Base-by-base conservation (phyloP, 1,140 invertebrate genomes). In the Drosophila burlai region DNA sequence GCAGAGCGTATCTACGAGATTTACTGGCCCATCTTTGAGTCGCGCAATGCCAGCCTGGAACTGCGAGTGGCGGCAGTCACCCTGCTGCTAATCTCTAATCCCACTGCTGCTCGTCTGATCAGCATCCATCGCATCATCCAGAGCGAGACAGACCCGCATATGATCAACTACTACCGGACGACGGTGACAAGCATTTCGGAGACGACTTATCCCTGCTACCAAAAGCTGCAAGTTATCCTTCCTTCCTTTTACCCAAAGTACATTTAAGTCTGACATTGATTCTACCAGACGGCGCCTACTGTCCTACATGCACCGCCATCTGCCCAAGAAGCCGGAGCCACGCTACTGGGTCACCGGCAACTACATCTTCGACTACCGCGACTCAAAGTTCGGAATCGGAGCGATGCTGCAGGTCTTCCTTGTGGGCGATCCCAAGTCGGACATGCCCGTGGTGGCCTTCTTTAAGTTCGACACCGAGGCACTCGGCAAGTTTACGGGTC, bases 131-230 rank as follows among this genome's bases (percentile, higher is more conserved):
- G 95, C 90, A 96, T 95, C 73, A 96, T 97, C 83, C 94, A 94
- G 80, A 93, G 92, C 6, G 95, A 96, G 74, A 94, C 94, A 2
- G 94, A 94, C 83, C 93, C 93, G 21, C 96, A 96, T 80, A 92
- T 97, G 50, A 95, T 95, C 66, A 95, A 96, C 82, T 96, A 95
- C 83, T 97, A 95, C 93, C 95, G 96, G 68, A 95, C 96, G 0
- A 96, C 95, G 8, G 93, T 97, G 21, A 96, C 95, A 58, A 96
- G 95, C 49, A 93, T 96, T 76, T 94, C 95, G 58, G 94, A 94
- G 24, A 96, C 95, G 0, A 95, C 95, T 1, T 95, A 94, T 83
- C 95, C 95, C 2, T 96, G 95, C 81, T 95, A 95, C 75, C 92
- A 93, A 54, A 93, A 94, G 62, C 91, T 95, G 95, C 95, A 93